Evolutionary conservation across 2,113 vertebrate species (phyloP).

Genomic region (Percina caprodes): DNA sequence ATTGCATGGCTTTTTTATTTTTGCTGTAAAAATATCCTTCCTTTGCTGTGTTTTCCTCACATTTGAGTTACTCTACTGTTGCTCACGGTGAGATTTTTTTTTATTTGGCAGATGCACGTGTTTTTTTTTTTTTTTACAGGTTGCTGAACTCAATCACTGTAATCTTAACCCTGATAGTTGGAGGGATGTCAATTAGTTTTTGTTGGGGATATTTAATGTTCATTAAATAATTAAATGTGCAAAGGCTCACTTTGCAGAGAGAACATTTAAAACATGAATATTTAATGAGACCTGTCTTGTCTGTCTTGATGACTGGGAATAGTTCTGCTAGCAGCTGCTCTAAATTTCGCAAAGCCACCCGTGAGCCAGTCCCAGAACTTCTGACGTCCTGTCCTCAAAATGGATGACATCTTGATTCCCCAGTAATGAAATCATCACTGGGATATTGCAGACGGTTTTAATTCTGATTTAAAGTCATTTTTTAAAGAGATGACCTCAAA

Average conservation of each 20-base stretch:
- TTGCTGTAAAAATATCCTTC: neutral
- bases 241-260: conserved; percentile 70
- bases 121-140: conserved; percentile 19
- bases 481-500: conserved; percentile 80
- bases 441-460: conserved; percentile 74
- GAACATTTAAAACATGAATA: conserved; percentile 75
- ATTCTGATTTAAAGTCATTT: conserved; percentile 82
- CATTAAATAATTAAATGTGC: conserved; percentile 77
- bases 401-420: conserved; percentile 79
- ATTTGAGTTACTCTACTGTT: neutral
- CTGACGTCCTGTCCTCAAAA: conserved; percentile 64
- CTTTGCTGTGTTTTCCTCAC: neutral
- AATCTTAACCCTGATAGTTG: conserved; percentile 69
- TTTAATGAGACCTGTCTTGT: conserved; percentile 75
- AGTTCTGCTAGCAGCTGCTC: conserved; percentile 65
- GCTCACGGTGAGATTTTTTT: conserved; percentile 19
- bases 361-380: conserved; percentile 46
- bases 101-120: neutral
- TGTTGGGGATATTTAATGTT: conserved; percentile 78
- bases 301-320: conserved; percentile 67
- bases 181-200: conserved; percentile 74
- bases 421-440: conserved; percentile 80
- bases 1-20: conserved; percentile 1
- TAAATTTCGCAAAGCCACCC: conserved; percentile 9
- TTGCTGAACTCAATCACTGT: conserved; percentile 67